These are phyloP conservation scores for Drosophila arawakana DNA, from an alignment of 1,140 invertebrate species.

Conservation along the genomic window DNA sequence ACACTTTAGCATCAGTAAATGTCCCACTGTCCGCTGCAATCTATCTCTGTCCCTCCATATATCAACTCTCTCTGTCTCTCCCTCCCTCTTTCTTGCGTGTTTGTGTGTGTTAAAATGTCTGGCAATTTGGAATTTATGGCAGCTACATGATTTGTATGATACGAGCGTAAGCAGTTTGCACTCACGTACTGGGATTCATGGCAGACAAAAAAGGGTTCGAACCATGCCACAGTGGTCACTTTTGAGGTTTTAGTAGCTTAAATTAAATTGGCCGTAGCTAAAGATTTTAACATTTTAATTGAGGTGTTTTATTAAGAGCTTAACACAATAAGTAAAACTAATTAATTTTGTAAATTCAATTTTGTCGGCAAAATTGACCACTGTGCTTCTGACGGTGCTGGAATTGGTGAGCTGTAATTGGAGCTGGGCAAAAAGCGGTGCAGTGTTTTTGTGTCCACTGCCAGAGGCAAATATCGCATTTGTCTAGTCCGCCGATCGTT, in stretches of 20 bases:
- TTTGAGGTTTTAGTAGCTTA: no score
- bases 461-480: constrained; percentile 53
- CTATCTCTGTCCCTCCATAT: constrained; percentile 37
- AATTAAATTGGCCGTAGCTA: no score
- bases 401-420: constrained; percentile 2
- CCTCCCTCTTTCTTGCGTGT: not conserved
- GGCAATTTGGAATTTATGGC: constrained; percentile 84
- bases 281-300: no score
- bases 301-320: no score
- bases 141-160: constrained; percentile 83
- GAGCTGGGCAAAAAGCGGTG: constrained; percentile 14
- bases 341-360: no score
- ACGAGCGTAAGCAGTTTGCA: constrained; percentile 80
- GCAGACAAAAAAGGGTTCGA: constrained; percentile 35
- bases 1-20: constrained; percentile 38
- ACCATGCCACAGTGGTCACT: not conserved
- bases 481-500: constrained; percentile 74
- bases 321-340: no score
- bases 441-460: constrained; percentile 25
- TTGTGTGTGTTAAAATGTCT: constrained; percentile 63
- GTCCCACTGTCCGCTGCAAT: constrained; percentile 41
- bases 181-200: constrained; percentile 65
- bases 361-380: no score
- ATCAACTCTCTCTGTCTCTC: constrained; percentile 16
- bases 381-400: not conserved